These are phyloP conservation scores for Watsonalla cultraria DNA, from an alignment of 2,888 invertebrate genomes.

Conservation along the genomic window DNA sequence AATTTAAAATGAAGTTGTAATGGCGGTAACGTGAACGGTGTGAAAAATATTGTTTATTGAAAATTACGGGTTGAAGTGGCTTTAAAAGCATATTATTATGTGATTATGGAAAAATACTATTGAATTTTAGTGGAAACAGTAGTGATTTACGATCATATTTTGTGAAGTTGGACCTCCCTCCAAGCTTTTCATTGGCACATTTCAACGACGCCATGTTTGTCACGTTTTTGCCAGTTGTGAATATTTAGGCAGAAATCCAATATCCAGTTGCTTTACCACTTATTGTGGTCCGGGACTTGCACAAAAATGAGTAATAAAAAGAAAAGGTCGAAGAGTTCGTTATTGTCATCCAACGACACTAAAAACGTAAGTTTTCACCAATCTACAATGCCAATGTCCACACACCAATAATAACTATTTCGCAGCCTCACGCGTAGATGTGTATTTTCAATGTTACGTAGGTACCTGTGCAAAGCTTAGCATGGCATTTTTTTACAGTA, in stretches of 20 bases:
- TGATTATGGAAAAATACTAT: neutral
- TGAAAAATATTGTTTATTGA: too few species aligned
- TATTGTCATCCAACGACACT: constrained; percentile 39
- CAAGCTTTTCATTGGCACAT: constrained; percentile 42
- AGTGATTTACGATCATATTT: neutral
- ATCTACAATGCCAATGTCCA: constrained; percentile 45
- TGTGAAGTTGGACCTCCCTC: constrained; percentile 19
- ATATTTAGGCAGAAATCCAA: constrained; percentile 43
- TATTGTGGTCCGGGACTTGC: neutral
- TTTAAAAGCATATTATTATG: neutral
- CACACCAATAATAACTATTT: constrained; percentile 24
- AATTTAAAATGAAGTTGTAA: too few species aligned
- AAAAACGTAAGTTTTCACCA: constrained; percentile 54
- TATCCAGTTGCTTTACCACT: constrained; percentile 15
- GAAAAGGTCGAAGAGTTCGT: constrained; percentile 46
- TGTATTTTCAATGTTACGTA: constrained; percentile 28
- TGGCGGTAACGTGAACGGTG: too few species aligned
- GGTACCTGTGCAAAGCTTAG: constrained; percentile 15
- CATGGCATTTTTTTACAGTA: constrained; percentile 17
- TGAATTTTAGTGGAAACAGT: neutral
- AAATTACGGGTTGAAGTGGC: too few species aligned
- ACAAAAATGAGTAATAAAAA: constrained; percentile 23
- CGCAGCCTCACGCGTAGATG: constrained; percentile 53
- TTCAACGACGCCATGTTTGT: constrained; percentile 69
- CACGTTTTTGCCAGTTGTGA: constrained; percentile 69